Conservation (phyloP, 2,888 invertebrate species). For the Carterocephalus palaemon region DNA sequence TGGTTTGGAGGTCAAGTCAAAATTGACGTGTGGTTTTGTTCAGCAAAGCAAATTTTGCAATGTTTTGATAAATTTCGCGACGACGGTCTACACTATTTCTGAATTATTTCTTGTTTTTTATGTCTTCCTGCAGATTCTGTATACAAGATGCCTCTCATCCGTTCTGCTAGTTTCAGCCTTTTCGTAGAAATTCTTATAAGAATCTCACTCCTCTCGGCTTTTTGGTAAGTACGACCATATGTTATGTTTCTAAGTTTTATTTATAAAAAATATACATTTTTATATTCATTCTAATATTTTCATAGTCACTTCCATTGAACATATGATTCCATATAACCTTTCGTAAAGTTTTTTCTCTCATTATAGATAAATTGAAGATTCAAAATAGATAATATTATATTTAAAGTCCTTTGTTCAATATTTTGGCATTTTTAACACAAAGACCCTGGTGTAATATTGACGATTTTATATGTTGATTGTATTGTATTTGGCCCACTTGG, state of each 20-base stretch:
- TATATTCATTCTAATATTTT: no score
- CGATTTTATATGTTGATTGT: no score
- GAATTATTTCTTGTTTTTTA: slow-evolving; percentile 6
- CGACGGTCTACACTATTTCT: slow-evolving; percentile 2
- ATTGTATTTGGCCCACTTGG: no score
- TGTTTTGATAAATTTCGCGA: slow-evolving; percentile 21
- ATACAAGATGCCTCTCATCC: slow-evolving; percentile 63
- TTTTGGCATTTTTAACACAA: no score
- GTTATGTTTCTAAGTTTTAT: slow-evolving; percentile 21
- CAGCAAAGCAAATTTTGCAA: slow-evolving; percentile 5
- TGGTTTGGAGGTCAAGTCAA: slow-evolving; percentile 9
- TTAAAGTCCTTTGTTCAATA: no score
- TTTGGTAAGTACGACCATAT: slow-evolving; percentile 75
- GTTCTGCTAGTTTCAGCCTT: slow-evolving; percentile 66
- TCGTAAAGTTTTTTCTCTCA: no score
- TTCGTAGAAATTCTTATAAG: slow-evolving; percentile 74
- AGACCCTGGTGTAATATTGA: no score
- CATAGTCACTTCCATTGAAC: no score
- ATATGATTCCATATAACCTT: no score
- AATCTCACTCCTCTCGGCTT: slow-evolving; percentile 65
- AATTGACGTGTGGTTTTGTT: neutral
- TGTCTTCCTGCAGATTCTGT: slow-evolving; percentile 7
- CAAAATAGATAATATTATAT: no score
- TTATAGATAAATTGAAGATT: no score
- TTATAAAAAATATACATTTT: no score